Base-by-base conservation (phyloP, 64 coral and sea anemone species). In the Cladopsammia gracilis region DNA sequence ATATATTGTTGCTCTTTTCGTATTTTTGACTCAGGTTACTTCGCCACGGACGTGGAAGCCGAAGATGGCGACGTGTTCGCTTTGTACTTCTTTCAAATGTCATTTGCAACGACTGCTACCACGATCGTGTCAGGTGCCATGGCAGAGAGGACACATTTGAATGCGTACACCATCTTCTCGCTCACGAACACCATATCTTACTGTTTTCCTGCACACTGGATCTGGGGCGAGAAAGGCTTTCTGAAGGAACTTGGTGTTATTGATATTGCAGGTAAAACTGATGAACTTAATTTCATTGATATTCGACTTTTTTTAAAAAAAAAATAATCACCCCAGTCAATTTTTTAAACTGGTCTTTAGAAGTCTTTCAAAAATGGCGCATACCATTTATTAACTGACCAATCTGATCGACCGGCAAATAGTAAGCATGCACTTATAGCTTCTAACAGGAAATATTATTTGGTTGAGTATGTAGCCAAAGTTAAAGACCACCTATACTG, bases 71-170 rank as follows among this genome's bases (percentile, higher is more conserved):
- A 75, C 48, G 26, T 89, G 14, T 89, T 89, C 71, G 87, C 87
- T 46, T 61, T 76, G 87, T 89, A 89, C 42, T 89, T 89, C 73
- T 77, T 89, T n/a, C 87, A 89, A 51, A 51, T 89, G 42, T 89
- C 87, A 23, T 89, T 89, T 42, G 87, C 87, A 26, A 89, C 87
- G 4, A 89, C 87, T 65, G 87, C 87, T 20, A 89, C 87, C 20
- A 89, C 87, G 2, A 89, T 89, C 44, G 71, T 89, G 22, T 89
- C 87, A 11, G 87, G 87, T 3, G 87, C 87, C 10, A 89, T 89
- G 87, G 87, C 87, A 50, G 87, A 89, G 20, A 72, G 71, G 44
- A 75, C 74, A 16, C 74, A 72, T 67, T 26, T 89, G 11, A 64
- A 89, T 19, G 87, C 87, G 3, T 89, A 89, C 19, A 89, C 74